A percentile compares a stretch with the other conserved stretches of the same genome.
Evolutionary conservation across 2,797 vertebrate genomes (phyloP).

Genomic region (Phyllotis vaccarum): DNA sequence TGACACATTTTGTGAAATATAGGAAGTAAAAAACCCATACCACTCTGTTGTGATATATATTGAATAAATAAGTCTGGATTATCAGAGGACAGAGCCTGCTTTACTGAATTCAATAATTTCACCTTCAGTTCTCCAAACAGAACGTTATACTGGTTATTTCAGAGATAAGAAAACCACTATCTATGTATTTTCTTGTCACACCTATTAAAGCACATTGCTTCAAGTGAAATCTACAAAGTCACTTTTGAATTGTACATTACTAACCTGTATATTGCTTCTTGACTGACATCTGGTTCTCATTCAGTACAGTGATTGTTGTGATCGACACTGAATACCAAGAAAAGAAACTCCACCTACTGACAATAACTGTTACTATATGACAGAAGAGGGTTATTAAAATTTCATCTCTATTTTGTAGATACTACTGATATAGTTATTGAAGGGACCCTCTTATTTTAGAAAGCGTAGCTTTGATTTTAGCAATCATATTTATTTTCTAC

Average conservation of each 20-base stretch:
- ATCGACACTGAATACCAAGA: not conserved
- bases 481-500: conserved; percentile 70
- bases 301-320: conserved; percentile 31
- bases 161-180: not conserved
- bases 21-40: conserved; percentile 58
- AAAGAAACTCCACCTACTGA: not conserved
- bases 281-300: not conserved
- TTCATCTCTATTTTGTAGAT: conserved; percentile 46
- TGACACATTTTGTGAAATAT: conserved; percentile 66
- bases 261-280: not conserved
- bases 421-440: conserved; percentile 58
- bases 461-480: conserved; percentile 71
- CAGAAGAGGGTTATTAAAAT: conserved; percentile 52
- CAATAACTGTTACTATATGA: not conserved
- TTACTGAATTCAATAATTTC: conserved; percentile 57
- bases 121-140: conserved; percentile 53
- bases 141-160: conserved; percentile 56
- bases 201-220: not conserved
- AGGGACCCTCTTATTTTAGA: conserved; percentile 63
- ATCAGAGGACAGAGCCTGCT: no score
- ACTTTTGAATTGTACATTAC: not conserved
- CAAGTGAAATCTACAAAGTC: not conserved
- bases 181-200: conserved; percentile 38
- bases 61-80: no score
- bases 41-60: not conserved